Conservation (phyloP, 1,140 invertebrate species). For the Lasioglossum albipes region DNA sequence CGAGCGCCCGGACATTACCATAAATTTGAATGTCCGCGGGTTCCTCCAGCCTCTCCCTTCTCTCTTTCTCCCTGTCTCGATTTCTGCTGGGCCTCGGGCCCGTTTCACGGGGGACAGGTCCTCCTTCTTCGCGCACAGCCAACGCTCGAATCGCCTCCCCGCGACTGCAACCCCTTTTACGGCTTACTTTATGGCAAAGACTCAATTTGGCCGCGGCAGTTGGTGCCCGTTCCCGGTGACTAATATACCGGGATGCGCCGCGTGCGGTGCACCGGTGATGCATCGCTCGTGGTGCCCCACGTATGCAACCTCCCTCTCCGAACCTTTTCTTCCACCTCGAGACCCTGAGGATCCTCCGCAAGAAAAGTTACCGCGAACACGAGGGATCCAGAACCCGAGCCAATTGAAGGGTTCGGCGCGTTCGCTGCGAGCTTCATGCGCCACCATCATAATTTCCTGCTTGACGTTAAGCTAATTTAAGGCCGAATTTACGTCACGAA, state of each 20-base stretch:
- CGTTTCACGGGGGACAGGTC: neutral
- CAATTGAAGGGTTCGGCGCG: no score
- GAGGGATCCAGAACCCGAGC: neutral
- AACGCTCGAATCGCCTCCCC: constrained; percentile 59
- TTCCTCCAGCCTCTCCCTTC: neutral
- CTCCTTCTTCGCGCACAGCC: constrained; percentile 25
- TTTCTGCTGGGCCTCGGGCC: neutral
- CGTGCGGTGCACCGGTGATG: constrained; percentile 68
- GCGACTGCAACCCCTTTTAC: constrained; percentile 65
- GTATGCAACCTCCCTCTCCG: neutral
- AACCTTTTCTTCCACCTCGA: neutral
- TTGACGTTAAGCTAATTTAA: no score
- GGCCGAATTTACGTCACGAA: no score
- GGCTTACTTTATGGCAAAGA: constrained; percentile 79
- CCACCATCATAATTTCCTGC: no score
- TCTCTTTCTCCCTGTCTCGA: neutral
- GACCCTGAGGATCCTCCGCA: constrained; percentile 13
- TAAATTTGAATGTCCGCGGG: constrained; percentile 78
- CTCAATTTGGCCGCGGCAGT: constrained; percentile 76
- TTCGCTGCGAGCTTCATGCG: no score
- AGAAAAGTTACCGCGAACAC: neutral
- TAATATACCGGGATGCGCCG: constrained; percentile 69
- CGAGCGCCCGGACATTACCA: constrained; percentile 71
- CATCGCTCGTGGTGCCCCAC: constrained; percentile 63
- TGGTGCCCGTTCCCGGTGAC: constrained; percentile 65